phyloP scores from a whole-genome alignment of 2,888 invertebrate species.

The Glyphotaelius pellucidus region DNA sequence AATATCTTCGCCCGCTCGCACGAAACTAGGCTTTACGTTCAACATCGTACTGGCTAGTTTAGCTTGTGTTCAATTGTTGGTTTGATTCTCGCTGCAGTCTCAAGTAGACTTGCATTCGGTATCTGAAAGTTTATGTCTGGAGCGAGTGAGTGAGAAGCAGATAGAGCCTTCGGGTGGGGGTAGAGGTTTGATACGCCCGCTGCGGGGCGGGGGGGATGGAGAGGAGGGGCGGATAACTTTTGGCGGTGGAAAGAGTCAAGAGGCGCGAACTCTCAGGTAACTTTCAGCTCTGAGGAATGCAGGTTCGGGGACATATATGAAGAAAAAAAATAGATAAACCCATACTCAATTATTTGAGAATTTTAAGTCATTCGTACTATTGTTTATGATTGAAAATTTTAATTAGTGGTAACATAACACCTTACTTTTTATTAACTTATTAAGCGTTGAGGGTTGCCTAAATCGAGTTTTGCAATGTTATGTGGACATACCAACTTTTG shows the following conservation, averaged over 20 bases:
- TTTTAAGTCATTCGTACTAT: neutral
- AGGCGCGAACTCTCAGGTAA: constrained; percentile 45
- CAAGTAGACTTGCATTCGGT: constrained; percentile 62
- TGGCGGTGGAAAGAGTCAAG: constrained; percentile 46
- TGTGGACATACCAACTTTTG: neutral
- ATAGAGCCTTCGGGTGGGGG: constrained; percentile 49
- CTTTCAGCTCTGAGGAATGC: constrained; percentile 39
- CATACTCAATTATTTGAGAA: neutral
- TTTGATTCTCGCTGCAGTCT: constrained; percentile 54
- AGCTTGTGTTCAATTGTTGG: neutral
- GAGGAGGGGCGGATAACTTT: constrained; percentile 55
- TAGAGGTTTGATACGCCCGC: constrained; percentile 45
- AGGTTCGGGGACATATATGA: neutral
- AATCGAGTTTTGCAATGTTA: neutral
- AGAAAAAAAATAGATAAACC: neutral
- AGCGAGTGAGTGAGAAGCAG: constrained; percentile 54
- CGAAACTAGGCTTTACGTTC: neutral
- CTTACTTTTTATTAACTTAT: neutral
- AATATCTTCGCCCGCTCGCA: neutral
- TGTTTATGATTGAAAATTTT: neutral
- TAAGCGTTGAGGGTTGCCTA: neutral
- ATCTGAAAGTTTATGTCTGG: constrained; percentile 60
- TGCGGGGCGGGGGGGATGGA: neutral
- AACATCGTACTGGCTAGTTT: neutral
- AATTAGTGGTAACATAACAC: neutral